Evolutionary conservation across 2,888 invertebrate species (phyloP).

Genomic region (Harpalus rubripes): DNA sequence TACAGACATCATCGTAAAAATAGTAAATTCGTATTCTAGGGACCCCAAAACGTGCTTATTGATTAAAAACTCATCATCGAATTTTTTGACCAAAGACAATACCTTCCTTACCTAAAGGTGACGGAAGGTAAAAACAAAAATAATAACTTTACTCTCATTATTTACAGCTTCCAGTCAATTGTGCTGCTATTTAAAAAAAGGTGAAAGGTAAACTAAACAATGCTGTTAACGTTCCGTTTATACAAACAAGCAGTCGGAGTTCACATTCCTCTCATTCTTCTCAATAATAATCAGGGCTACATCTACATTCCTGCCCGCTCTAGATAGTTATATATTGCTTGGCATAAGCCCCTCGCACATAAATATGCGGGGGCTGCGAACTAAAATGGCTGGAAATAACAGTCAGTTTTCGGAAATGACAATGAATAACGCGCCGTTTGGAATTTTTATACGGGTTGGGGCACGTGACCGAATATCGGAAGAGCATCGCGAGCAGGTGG

Average conservation of each 20-base stretch:
- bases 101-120: no score
- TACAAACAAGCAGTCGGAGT: not conserved
- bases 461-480: slow-evolving; percentile 54
- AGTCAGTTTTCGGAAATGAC: slow-evolving; percentile 62
- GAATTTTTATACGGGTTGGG: slow-evolving; percentile 46
- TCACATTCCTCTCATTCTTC: not conserved
- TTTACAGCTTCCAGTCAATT: no score
- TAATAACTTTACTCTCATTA: no score
- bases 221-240: not conserved
- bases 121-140: no score
- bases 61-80: no score
- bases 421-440: slow-evolving; percentile 56
- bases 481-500: slow-evolving; percentile 41
- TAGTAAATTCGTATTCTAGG: no score
- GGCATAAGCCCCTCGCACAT: slow-evolving; percentile 17
- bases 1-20: no score
- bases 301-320: slow-evolving; percentile 8
- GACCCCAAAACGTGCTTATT: no score
- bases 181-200: no score
- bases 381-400: slow-evolving; percentile 56
- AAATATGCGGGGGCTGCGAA: slow-evolving; percentile 58
- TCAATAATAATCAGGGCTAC: not conserved
- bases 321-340: slow-evolving; percentile 45
- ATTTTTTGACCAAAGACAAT: no score
- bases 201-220: not conserved